Percentiles rank a stretch among this genome's conserved stretches.
Evolutionary conservation across 1,140 invertebrate species (phyloP).

Genomic region (Halyomorpha halys): DNA sequence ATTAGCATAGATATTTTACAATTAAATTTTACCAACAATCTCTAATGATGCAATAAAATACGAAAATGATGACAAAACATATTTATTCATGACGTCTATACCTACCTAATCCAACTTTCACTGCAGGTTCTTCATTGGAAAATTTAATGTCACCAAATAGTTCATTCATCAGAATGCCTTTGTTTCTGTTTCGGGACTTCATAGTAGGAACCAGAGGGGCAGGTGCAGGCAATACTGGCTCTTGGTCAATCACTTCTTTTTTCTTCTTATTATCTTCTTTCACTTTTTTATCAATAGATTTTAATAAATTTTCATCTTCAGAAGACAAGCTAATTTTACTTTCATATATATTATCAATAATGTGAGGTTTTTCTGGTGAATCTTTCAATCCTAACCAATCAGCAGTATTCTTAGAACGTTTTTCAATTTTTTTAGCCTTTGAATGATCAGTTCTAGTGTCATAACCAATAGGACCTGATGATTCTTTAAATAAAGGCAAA

Average conservation of each 20-base stretch:
- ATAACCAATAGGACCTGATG: conserved; percentile 2
- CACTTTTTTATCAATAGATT: neutral
- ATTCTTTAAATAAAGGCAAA: too few relatives aligned
- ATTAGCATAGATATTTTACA: too few relatives aligned
- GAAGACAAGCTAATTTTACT: neutral
- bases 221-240: neutral
- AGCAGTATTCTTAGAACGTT: neutral
- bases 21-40: too few relatives aligned
- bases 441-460: neutral
- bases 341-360: neutral
- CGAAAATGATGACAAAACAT: neutral
- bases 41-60: neutral
- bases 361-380: neutral
- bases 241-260: neutral
- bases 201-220: neutral
- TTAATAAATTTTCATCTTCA: neutral
- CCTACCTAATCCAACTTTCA: conserved; percentile 2
- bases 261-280: neutral
- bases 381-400: conserved; percentile 1
- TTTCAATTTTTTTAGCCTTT: neutral
- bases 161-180: neutral
- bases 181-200: neutral
- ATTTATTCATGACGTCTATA: neutral
- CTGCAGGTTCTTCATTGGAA: neutral
- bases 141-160: neutral